phyloP scores from a whole-genome alignment of 53 echinoderm and acorn worm genomes.

The Stichopus horrens region DNA sequence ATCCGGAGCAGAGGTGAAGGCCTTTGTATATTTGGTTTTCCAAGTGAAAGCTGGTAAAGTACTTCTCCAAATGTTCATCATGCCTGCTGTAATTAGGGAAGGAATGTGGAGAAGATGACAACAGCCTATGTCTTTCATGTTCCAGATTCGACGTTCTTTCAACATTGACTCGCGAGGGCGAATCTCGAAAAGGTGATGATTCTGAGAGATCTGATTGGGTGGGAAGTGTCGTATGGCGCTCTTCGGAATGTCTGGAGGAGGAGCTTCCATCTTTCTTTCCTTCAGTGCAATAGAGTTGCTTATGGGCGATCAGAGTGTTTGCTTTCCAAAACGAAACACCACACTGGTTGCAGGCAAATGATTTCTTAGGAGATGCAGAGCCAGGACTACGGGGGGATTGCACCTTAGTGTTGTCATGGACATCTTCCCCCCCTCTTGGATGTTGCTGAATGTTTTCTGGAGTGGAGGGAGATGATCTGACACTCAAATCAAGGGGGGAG shows the following conservation, averaged over 20 bases:
- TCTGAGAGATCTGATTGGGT: not conserved
- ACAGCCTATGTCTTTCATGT: not conserved
- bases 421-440: not conserved
- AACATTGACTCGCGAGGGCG: not conserved
- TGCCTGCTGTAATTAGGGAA: not conserved
- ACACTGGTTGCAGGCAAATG: constrained; percentile 18
- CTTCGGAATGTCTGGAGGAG: not conserved
- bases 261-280: not conserved
- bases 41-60: not conserved
- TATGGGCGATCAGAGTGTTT: constrained; percentile 34
- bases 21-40: constrained; percentile 15
- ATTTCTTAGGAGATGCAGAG: constrained; percentile 8
- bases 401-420: not conserved
- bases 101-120: not conserved
- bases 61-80: not conserved
- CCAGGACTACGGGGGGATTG: not conserved
- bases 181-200: not conserved
- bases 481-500: constrained; percentile 31
- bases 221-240: not conserved
- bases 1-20: constrained; percentile 50
- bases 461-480: not conserved
- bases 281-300: constrained; percentile 42
- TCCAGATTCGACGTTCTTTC: not conserved
- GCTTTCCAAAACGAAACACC: constrained; percentile 36
- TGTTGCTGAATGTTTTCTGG: not conserved